Percentiles rank a stretch among this genome's conserved stretches.
These are phyloP conservation scores for Notiomystis cincta DNA, from an alignment of 2,113 vertebrate genomes.

Conservation along the genomic window DNA sequence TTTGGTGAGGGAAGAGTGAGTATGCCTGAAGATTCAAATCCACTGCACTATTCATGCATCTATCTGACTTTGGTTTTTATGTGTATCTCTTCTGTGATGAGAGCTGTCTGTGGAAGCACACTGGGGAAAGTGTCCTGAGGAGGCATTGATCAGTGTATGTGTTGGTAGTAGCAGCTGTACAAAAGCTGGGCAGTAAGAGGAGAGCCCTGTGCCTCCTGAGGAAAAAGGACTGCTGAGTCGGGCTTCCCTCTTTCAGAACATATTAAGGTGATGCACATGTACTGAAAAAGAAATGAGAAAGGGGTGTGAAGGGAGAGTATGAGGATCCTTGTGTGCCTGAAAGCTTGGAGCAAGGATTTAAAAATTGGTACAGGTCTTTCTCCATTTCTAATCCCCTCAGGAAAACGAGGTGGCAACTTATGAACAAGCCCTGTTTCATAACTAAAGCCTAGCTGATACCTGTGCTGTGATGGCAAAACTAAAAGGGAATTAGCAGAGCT, in stretches of 20 bases:
- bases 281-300: background rate
- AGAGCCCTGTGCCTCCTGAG: background rate
- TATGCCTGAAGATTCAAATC: background rate
- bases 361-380: background rate
- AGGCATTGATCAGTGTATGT: fast-evolving
- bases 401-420: background rate
- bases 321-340: background rate
- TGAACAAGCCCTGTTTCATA: background rate
- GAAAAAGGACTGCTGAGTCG: background rate
- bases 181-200: background rate
- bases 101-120: background rate
- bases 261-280: background rate
- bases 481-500: background rate
- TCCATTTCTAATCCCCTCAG: background rate
- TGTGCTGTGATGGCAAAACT: background rate
- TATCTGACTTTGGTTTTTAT: background rate
- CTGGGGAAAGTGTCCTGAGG: background rate
- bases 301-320: background rate
- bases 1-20: background rate
- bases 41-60: background rate
- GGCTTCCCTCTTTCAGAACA: background rate
- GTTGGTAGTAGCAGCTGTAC: background rate
- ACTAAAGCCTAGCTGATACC: background rate
- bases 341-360: background rate
- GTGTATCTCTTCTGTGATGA: background rate